These are phyloP conservation scores for Megaceryle maxima DNA, from an alignment of 2,113 vertebrate genomes.

Conservation along the genomic window DNA sequence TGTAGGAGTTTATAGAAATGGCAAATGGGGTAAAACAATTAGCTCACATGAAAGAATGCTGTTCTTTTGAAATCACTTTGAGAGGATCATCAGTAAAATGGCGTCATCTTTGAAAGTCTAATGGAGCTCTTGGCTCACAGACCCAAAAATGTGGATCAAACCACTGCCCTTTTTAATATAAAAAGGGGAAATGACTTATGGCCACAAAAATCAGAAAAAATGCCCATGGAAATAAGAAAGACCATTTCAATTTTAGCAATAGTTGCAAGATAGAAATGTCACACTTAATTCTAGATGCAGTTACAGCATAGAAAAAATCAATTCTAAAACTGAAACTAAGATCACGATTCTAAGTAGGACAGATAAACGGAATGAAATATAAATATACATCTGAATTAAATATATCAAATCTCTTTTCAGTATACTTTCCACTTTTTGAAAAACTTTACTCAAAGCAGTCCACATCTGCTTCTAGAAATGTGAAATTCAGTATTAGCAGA, in stretches of 20 bases:
- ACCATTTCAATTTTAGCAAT: background rate
- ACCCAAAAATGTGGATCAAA: background rate
- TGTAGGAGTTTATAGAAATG: background rate
- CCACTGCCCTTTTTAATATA: background rate
- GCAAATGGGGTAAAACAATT: background rate
- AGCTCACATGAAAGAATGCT: background rate
- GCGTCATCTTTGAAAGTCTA: background rate
- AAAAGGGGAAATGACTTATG: background rate
- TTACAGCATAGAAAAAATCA: background rate
- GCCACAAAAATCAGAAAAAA: background rate
- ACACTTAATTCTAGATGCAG: background rate
- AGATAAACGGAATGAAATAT: background rate
- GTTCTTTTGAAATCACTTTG: background rate
- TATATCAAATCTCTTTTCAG: background rate
- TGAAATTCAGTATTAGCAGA: background rate
- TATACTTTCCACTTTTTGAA: background rate
- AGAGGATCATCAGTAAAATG: background rate
- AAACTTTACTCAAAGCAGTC: background rate
- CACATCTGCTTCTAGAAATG: background rate
- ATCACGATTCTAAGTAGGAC: background rate
- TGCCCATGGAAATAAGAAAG: background rate
- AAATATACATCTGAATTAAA: background rate
- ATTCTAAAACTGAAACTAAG: background rate
- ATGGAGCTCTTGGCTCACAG: background rate
- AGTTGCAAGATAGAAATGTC: background rate